Conservation (phyloP, 2,888 invertebrate species). For the Apocheima hispidaria region DNA sequence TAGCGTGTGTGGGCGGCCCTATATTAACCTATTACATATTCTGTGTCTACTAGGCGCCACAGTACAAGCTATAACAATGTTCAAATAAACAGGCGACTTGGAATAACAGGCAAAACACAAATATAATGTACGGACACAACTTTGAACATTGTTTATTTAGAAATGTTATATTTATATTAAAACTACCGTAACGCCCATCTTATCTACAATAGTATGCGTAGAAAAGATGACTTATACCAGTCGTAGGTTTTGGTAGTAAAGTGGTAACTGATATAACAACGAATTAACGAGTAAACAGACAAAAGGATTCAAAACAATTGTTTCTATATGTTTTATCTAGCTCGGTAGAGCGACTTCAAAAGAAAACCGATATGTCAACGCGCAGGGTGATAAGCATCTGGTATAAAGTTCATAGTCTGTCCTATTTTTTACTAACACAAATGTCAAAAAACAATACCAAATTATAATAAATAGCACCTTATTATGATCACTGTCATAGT, state of each 20-base stretch:
- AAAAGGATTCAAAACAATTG: not conserved
- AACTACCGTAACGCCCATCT: not conserved
- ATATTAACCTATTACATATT: conserved; percentile 2
- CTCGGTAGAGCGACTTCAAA: too few relatives aligned
- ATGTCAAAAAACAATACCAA: too few relatives aligned
- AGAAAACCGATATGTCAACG: too few relatives aligned
- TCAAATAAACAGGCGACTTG: conserved; percentile 21
- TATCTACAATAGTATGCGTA: not conserved
- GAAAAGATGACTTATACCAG: not conserved
- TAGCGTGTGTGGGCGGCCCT: conserved; percentile 34
- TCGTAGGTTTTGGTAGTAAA: not conserved
- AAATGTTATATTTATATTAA: conserved; percentile 17
- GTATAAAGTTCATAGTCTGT: too few relatives aligned
- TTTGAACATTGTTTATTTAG: conserved; percentile 41
- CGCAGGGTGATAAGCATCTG: too few relatives aligned
- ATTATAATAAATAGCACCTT: too few relatives aligned
- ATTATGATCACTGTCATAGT: too few relatives aligned
- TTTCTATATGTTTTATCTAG: too few relatives aligned
- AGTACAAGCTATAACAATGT: conserved; percentile 49
- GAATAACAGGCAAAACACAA: conserved; percentile 32
- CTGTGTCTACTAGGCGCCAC: conserved; percentile 34
- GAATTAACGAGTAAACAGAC: too few relatives aligned
- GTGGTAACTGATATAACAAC: not conserved
- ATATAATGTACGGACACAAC: conserved; percentile 25
- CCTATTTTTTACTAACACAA: too few relatives aligned